Evolutionary conservation across 2,797 vertebrate species (phyloP), one percentile per base, ranked within the genome.

Genomic region (Novumbra hubbsi): DNA sequence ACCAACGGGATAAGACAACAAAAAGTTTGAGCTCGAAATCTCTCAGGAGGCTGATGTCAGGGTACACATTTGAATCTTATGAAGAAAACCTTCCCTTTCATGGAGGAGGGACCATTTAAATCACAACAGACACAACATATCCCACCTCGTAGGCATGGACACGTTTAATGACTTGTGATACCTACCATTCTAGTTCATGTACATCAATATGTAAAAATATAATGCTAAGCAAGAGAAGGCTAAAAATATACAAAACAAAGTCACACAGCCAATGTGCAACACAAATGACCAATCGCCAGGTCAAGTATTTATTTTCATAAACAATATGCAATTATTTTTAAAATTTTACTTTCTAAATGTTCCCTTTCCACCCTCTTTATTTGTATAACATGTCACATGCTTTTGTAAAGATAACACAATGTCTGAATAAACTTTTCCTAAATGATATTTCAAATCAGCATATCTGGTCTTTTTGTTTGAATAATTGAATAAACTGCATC

Each of bases 61-160:
- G 81, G 50, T 69, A 82, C 68, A 49, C 17, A 73, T 9, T 24
- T 69, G 75, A 68, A 67, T 4, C 7, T 17, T 0, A 73, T 5
- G 21, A 63, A 45, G 41, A 45, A 12, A 45, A 32, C 78, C 15
- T 70, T 49, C 48, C 67, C 55, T 45, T 70, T 86, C 86, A 87
- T 91, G 81, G 78, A 73, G 78, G 87, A 89, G 86, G 81, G 82
- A 80, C 73, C 71, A 38, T 83, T 64, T 71, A 48, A 82, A 78
- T 77, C 82, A 88, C 76, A 89, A 88, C 83, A 88, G 67, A 38
- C 55, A 50, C 45, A 70, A 63, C 21, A 65, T 48, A 52, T 38
- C 68, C 52, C 4, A 49, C 70, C 63, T 65, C 63, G 32, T 19
- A 30, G 27, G 5, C 63, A 17, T 65, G 15, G 5, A 3, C 4